phyloP scores from a whole-genome alignment of 2,888 invertebrate species.

The Stramonita haemastoma region DNA sequence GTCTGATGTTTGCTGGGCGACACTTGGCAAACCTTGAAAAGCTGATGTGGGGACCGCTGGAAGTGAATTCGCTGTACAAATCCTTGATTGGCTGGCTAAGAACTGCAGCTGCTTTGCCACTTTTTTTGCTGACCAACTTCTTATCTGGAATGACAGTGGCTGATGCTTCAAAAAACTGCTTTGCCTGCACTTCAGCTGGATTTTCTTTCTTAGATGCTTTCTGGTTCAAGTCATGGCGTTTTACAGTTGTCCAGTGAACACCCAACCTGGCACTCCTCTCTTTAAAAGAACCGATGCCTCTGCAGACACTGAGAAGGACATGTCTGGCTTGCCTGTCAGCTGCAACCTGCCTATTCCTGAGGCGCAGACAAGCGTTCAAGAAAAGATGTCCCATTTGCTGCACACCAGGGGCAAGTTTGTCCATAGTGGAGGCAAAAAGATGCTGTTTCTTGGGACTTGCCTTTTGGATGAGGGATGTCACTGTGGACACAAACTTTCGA shows the following conservation, averaged over 20 bases:
- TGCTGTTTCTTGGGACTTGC: background rate
- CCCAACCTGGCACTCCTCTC: conserved; percentile 6
- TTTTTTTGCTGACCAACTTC: conserved; percentile 9
- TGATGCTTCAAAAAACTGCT: background rate
- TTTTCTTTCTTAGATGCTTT: background rate
- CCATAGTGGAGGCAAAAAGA: background rate
- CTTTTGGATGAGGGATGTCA: background rate
- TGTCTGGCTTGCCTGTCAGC: background rate
- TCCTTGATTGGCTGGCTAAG: background rate
- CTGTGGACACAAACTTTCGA: background rate
- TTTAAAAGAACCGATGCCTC: background rate
- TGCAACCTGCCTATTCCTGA: background rate
- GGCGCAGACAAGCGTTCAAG: background rate
- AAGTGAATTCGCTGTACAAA: background rate
- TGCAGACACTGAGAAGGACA: background rate
- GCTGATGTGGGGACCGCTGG: background rate
- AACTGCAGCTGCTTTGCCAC: background rate
- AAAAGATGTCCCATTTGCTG: conserved; percentile 11
- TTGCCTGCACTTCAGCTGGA: background rate
- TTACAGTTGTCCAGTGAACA: background rate
- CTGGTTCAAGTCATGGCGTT: conserved; percentile 1
- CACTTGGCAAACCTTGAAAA: conserved; percentile 26
- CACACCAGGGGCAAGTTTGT: background rate
- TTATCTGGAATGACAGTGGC: conserved; percentile 1
- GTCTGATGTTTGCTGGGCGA: background rate